phyloP scores from a whole-genome alignment of 2,797 vertebrate species.

The Ceyx erithaca region DNA sequence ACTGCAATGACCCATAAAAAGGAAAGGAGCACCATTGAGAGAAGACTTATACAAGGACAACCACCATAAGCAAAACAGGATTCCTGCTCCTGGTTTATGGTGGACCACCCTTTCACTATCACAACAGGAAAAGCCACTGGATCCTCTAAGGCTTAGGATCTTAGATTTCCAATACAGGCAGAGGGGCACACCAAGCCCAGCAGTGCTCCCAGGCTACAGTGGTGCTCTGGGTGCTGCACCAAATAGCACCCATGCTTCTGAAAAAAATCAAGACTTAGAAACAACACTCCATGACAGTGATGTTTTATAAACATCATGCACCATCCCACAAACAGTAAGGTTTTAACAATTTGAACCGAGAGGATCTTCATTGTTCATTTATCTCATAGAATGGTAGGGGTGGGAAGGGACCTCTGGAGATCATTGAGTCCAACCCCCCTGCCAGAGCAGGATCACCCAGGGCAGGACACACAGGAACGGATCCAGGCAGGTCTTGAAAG shows the following conservation, averaged over 20 bases:
- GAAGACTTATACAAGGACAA: not conserved
- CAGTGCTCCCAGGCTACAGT: accelerated
- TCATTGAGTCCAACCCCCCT: no score
- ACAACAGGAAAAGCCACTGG: not conserved
- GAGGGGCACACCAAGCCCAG: not conserved
- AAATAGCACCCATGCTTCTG: not conserved
- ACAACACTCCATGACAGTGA: not conserved
- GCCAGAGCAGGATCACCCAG: no score
- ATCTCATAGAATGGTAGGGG: not conserved
- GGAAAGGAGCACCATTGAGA: not conserved
- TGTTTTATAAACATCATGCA: not conserved
- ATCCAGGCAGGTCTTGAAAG: no score
- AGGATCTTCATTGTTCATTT: not conserved
- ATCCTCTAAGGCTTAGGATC: not conserved
- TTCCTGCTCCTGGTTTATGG: not conserved
- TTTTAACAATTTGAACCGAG: not conserved
- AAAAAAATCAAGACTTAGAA: not conserved
- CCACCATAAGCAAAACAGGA: not conserved
- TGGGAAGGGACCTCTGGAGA: no score
- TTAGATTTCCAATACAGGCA: not conserved
- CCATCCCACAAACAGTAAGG: not conserved
- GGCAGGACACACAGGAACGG: no score
- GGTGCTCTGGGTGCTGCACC: not conserved
- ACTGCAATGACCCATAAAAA: not conserved
- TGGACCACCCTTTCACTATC: not conserved